phyloP scores from a whole-genome alignment of 2,888 invertebrate genomes.

The Galerucella nymphaeae region DNA sequence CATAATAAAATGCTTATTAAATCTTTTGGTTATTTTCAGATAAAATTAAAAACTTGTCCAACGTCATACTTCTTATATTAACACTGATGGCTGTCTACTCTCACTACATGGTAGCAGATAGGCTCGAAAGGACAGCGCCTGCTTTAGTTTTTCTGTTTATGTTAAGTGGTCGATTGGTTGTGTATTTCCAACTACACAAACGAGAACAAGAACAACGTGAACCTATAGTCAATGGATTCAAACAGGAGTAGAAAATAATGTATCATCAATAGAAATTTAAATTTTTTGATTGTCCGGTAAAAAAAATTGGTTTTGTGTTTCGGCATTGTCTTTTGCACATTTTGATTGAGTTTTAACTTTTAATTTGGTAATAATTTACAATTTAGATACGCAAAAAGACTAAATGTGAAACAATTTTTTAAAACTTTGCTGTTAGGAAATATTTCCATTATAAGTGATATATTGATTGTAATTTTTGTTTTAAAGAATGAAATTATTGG shows the following conservation, averaged over 20 bases:
- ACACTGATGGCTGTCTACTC: slow-evolving; percentile 93
- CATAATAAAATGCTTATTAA: neutral
- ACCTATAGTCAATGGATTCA: slow-evolving; percentile 60
- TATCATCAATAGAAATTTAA: neutral
- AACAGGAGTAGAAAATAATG: slow-evolving; percentile 58
- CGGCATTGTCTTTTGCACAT: neutral
- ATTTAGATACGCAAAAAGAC: too few species aligned
- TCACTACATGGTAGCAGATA: slow-evolving; percentile 92
- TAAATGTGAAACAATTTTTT: too few species aligned
- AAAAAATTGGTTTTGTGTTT: neutral
- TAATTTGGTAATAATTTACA: too few species aligned
- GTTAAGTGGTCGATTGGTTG: slow-evolving; percentile 88
- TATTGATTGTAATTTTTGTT: too few species aligned
- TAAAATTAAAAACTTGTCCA: slow-evolving; percentile 90
- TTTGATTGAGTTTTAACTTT: too few species aligned
- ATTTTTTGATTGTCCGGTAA: neutral
- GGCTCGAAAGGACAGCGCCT: slow-evolving; percentile 90
- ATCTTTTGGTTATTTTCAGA: slow-evolving; percentile 71
- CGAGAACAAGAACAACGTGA: slow-evolving; percentile 58
- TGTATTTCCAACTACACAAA: slow-evolving; percentile 76
- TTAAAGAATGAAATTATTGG: too few species aligned
- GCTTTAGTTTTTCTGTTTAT: slow-evolving; percentile 93
- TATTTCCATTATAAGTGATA: too few species aligned
- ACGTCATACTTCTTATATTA: slow-evolving; percentile 82
- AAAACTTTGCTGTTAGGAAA: too few species aligned